Base-by-base conservation (phyloP, 2,113 vertebrate species). In the Aptenodytes patagonicus region DNA sequence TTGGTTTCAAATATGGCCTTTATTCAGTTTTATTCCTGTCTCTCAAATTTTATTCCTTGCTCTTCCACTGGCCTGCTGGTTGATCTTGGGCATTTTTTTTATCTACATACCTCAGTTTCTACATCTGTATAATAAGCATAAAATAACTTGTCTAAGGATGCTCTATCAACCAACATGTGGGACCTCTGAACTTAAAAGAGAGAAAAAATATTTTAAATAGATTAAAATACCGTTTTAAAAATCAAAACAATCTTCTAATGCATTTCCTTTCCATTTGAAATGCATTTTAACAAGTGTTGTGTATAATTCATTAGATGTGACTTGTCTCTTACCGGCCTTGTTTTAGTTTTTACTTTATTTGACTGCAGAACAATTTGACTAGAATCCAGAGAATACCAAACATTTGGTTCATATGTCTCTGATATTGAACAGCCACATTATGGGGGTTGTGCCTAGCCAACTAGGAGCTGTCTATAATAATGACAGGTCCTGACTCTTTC, bases 351-450 rank as follows among this genome's bases (percentile, higher is more conserved):
- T 73, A 34, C 28, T 90, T 68, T 65, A 54, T 80, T 78, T 75
- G 36, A 71, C 86, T 70, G 26, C 64, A 71, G 69, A 89, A 61
- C 9, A 28, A 85, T 91, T 87, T 93, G 42, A 92, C 60, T 47
- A 95, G 60, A 62, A 90, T 85, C 87, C 78, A 95, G 36, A 85
- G 61, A 89, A 92, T 72, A 79, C 12, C 36, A 95, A 91, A 62
- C n/a, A 55, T 80, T 91, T 80, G 26, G 68, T 72, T 94, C 71
- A 76, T 83, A 64, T 95, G 54, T 62, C 78, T 70, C 49, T 95
- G 81, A 95, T 83, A 80, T 1, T 93, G 84, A 95, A 55, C 66
- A 95, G 75, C 54, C 46, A 75, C 57, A 13, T 38, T 71, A 62
- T 1, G 1, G 46, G 25, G 10, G 13, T 13, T 83, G 49, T 89